Percentiles rank a stretch among this genome's conserved stretches.
Conservation (phyloP, 2,888 invertebrate genomes). For the Ophraella communa region DNA sequence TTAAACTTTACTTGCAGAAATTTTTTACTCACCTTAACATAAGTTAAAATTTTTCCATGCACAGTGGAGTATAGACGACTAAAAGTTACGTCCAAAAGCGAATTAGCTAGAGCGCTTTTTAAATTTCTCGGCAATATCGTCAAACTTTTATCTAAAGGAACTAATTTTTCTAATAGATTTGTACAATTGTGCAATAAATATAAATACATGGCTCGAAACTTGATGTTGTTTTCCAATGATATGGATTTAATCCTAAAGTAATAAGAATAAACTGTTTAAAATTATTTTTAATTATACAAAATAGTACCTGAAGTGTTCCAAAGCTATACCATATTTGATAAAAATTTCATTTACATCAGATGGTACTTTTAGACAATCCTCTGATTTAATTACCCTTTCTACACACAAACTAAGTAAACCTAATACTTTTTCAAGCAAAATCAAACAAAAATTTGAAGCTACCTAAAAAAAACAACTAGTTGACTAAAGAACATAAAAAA, state of each 20-base stretch:
- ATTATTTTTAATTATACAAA: too few relatives aligned
- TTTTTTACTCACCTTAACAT: slow-evolving; percentile 58
- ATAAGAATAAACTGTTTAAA: neutral
- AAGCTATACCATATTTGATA: slow-evolving; percentile 65
- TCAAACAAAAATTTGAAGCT: slow-evolving; percentile 61
- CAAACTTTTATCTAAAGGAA: slow-evolving; percentile 59
- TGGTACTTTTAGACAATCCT: slow-evolving; percentile 61
- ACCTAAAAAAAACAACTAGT: slow-evolving; percentile 61
- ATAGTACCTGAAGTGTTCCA: slow-evolving; percentile 63
- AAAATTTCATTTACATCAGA: slow-evolving; percentile 65
- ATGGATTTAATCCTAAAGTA: slow-evolving; percentile 52
- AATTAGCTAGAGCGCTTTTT: slow-evolving; percentile 57
- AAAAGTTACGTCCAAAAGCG: slow-evolving; percentile 61
- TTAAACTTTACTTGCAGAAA: too few relatives aligned
- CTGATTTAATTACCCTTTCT: slow-evolving; percentile 62
- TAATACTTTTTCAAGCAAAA: slow-evolving; percentile 62
- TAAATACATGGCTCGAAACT: slow-evolving; percentile 59
- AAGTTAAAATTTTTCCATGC: slow-evolving; percentile 58
- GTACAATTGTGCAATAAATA: slow-evolving; percentile 58
- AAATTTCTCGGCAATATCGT: slow-evolving; percentile 59
- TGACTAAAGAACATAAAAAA: too few relatives aligned
- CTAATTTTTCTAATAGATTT: slow-evolving; percentile 56
- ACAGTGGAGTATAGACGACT: slow-evolving; percentile 59
- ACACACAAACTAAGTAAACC: slow-evolving; percentile 65
- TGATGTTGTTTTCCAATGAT: slow-evolving; percentile 48